These are phyloP conservation scores for Glaucomys volans DNA, from an alignment of 2,113 vertebrate species.

Conservation along the genomic window DNA sequence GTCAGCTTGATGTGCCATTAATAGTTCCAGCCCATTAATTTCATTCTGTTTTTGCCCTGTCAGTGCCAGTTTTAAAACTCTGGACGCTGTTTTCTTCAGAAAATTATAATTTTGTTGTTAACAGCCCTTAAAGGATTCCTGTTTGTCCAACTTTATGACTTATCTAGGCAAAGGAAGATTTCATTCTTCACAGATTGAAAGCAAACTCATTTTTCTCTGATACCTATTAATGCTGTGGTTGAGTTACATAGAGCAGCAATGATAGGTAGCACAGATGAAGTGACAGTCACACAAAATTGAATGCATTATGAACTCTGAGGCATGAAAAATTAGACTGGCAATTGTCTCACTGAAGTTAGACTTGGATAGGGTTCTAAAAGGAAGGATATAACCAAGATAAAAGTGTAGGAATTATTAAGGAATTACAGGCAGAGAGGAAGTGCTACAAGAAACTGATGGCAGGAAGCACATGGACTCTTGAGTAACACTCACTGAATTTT, in stretches of 20 bases:
- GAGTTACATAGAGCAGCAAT: neutral
- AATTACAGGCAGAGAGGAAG: conserved; percentile 1
- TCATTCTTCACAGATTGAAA: neutral
- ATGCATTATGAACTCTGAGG: neutral
- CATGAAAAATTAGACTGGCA: conserved; percentile 15
- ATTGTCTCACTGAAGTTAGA: conserved; percentile 1
- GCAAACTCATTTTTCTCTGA: neutral
- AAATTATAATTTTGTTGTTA: neutral
- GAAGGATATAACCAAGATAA: neutral
- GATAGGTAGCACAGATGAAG: neutral
- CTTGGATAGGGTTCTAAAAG: neutral
- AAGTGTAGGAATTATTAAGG: neutral
- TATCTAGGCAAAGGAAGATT: conserved; percentile 26
- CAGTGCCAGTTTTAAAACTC: neutral
- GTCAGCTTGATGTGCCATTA: neutral
- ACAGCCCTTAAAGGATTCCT: neutral
- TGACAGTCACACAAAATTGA: neutral
- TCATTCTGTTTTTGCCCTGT: neutral
- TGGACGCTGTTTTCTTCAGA: conserved; percentile 17
- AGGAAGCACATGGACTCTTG: neutral
- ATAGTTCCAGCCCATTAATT: neutral
- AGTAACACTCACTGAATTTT: neutral
- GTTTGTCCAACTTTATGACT: conserved; percentile 17
- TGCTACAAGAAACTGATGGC: neutral
- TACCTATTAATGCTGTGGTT: neutral